Evolutionary conservation across 1,140 invertebrate genomes (phyloP).

Genomic region (Acyrthosiphon pisum): DNA sequence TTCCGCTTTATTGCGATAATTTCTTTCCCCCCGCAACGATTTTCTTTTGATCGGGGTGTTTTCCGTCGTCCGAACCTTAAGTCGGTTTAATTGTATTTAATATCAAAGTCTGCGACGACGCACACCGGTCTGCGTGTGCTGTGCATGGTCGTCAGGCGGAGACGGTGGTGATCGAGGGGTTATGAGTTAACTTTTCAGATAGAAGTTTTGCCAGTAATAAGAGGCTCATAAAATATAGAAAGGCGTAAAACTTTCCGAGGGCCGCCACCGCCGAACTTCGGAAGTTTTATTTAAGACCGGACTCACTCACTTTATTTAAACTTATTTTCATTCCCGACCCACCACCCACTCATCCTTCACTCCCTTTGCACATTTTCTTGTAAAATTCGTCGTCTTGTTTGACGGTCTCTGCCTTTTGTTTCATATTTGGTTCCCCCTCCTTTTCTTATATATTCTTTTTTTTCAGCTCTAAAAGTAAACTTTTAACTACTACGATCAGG

Average conservation of each 20-base stretch:
- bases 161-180: slow-evolving; percentile 30
- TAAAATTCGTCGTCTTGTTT: slow-evolving; percentile 47
- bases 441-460: not conserved
- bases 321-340: slow-evolving; percentile 42
- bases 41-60: not conserved
- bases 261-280: slow-evolving; percentile 40
- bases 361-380: slow-evolving; percentile 1
- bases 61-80: slow-evolving; percentile 22
- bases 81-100: slow-evolving; percentile 58
- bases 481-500: slow-evolving; percentile 18
- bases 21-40: not conserved
- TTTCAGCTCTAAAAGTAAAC: slow-evolving; percentile 49
- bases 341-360: not conserved
- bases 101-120: slow-evolving; percentile 53
- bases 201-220: slow-evolving; percentile 57
- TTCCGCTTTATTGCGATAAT: slow-evolving; percentile 3
- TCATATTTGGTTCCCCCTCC: slow-evolving; percentile 41
- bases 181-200: slow-evolving; percentile 59
- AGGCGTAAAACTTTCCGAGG: slow-evolving; percentile 55
- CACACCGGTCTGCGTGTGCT: slow-evolving; percentile 28
- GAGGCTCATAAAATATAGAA: slow-evolving; percentile 57
- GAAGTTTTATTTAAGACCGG: slow-evolving; percentile 56
- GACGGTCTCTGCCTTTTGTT: slow-evolving; percentile 47
- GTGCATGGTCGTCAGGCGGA: not conserved
- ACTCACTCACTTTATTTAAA: slow-evolving; percentile 57